These are phyloP conservation scores for Halocaridina rubra DNA, from an alignment of 2,888 invertebrate genomes.

Conservation along the genomic window DNA sequence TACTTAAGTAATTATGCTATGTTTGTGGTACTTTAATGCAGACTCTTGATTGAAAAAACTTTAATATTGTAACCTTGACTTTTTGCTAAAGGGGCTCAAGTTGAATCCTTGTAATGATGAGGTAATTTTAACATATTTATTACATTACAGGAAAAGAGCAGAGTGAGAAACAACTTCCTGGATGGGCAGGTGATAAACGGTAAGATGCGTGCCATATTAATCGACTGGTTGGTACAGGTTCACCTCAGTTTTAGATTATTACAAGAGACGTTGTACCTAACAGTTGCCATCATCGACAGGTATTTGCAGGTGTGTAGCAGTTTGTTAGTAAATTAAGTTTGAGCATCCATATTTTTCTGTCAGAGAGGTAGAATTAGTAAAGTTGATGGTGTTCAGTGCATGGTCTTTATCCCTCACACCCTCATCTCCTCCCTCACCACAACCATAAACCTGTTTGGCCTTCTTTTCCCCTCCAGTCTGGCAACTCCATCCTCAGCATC, in stretches of 20 bases:
- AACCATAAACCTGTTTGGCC: background rate
- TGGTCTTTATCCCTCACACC: too few relatives aligned
- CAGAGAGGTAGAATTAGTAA: too few relatives aligned
- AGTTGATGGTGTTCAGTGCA: background rate
- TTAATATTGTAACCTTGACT: background rate
- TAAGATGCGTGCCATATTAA: slow-evolving; percentile 87
- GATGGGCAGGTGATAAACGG: slow-evolving; percentile 78
- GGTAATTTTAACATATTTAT: background rate
- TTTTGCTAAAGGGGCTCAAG: too few relatives aligned
- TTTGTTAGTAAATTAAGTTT: background rate
- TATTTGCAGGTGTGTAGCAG: slow-evolving; percentile 78
- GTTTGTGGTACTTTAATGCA: background rate
- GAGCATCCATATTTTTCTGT: background rate
- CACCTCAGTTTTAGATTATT: slow-evolving; percentile 86
- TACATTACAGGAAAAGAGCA: slow-evolving; percentile 72
- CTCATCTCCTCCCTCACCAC: background rate
- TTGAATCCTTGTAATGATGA: background rate
- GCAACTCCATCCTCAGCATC: too few relatives aligned
- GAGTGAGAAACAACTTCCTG: slow-evolving; percentile 77
- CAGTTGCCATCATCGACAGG: slow-evolving; percentile 88
- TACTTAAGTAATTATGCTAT: too few relatives aligned
- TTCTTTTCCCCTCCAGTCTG: too few relatives aligned
- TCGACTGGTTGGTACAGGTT: slow-evolving; percentile 95
- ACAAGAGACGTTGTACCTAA: slow-evolving; percentile 89
- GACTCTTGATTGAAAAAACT: background rate